Base-by-base conservation (phyloP, 2,113 vertebrate species). In the Athene noctua region DNA sequence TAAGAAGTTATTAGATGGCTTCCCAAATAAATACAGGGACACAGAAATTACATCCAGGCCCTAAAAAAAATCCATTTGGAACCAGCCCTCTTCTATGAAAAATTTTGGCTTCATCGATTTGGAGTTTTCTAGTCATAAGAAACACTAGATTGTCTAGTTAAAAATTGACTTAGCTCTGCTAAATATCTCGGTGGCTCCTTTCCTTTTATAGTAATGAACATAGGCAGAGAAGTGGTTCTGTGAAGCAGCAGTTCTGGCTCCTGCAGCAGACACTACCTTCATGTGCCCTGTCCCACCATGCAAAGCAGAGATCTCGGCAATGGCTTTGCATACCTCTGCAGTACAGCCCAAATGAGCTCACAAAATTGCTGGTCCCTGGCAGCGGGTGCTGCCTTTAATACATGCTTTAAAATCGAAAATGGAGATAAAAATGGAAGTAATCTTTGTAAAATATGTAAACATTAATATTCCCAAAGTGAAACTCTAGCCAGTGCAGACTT, bases 71-170 rank as follows among this genome's bases (percentile, higher is more conserved):
- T 32, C 14, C 1, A 4, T 11, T 63, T 88, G 51, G 22, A 78
- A n/a, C 1, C 5, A 58, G 9, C 8, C 15, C 4, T 63, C 27
- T 58, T 36, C 54, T 32, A 4, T 59, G 72, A 71, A 67, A 86
- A 81, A n/a, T 2, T 63, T 47, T n/a, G 46, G 3, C 27, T 67
- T 71, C 3, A 4, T 40, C 26, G 57, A 26, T 62, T 32, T 59
- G 44, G 62, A 42, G 67, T 80, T 47, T 86, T 54, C 63, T 90
- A 23, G 46, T n/a, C 19, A 32, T 79, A 42, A 86, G 58, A 21
- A 40, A 7, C 4, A 7, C 20, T 30, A 2, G 0, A 0, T 5
- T 68, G 40, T 34, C 40, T 61, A n/a, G 21, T 27, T 44, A 34
- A 71, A 89, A 86, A 49, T 6, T 30, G 17, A 17, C 49, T 75